Base-by-base conservation (phyloP, 2,888 invertebrate genomes). In the Emmelina monodactyla region DNA sequence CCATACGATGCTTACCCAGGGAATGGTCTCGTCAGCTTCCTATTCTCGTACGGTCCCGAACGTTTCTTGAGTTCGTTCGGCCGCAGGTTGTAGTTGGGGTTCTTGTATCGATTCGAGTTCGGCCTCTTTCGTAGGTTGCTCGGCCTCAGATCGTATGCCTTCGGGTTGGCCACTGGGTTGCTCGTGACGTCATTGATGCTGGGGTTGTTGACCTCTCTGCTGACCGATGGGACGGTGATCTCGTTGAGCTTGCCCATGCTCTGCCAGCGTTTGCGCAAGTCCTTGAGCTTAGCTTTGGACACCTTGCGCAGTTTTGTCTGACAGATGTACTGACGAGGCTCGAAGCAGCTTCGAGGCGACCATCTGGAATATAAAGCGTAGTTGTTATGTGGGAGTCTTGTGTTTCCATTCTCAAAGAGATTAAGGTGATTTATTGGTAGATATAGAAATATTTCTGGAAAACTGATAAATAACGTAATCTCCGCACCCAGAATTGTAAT, bases 311-410 rank as follows among this genome's bases (percentile, higher is more conserved):
- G 65, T 52, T 82, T 83, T 11, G 84, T 83, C 59, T 90, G 88
- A 63, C 91, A 91, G 53, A 91, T 85, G 70, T 80, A 90, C 53
- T 86, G 83, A 41, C 84, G 86, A 10, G 70, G 64, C 41, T 85
- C 82, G 38, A 85, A 59, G 66, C 91, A 91, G 53, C 76, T 83
- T 30, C 82, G 76, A 1, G 86, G 82, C 32, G 82, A 82, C 91
- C 91, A 91, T 54, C 85, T 85, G 69, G 38, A 73, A 58, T 47
- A 32, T 7, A 25, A 25, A 25, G 4, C n/a, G n/a, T n/a, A n/a
- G n/a, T n/a, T n/a, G n/a, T n/a, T n/a, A n/a, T n/a, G n/a, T n/a
- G n/a, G n/a, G n/a, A n/a, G n/a, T n/a, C n/a, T n/a, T n/a, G n/a
- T n/a, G n/a, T n/a, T n/a, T n/a, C n/a, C n/a, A n/a, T n/a, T n/a